These are phyloP conservation scores for Conus betulinus DNA, from an alignment of 1,140 invertebrate genomes.

Conservation along the genomic window DNA sequence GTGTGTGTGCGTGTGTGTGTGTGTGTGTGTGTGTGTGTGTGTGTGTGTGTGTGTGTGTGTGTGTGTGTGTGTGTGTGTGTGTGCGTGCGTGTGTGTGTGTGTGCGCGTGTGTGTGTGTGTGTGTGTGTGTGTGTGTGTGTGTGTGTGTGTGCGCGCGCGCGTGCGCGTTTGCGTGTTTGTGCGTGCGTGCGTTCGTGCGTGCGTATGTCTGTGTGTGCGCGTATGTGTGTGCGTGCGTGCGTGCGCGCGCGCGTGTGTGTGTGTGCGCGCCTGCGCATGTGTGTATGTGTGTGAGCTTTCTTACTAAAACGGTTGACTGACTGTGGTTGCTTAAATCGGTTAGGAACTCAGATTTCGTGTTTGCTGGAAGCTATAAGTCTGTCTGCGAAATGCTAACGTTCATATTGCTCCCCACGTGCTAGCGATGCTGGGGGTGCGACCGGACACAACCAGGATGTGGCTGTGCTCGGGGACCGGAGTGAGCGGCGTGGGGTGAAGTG, in stretches of 20 bases:
- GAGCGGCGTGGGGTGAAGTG: too few species aligned
- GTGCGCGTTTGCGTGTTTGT: too few species aligned
- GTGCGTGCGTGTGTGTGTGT: too few species aligned
- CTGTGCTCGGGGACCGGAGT: too few species aligned
- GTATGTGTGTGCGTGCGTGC: too few species aligned
- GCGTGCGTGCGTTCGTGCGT: too few species aligned
- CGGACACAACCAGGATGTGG: neutral
- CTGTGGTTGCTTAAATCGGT: neutral
- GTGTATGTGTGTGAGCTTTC: neutral
- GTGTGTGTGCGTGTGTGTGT: neutral
- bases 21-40: too few species aligned
- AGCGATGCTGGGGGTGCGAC: neutral
- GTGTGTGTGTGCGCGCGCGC: constrained; percentile 6
- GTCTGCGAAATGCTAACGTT: neutral
- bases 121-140: constrained; percentile 7
- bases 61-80: neutral
- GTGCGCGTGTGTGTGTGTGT: too few species aligned
- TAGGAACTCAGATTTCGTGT: neutral
- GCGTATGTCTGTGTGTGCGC: too few species aligned
- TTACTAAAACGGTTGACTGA: neutral
- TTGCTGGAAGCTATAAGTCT: neutral
- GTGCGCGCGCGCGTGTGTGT: too few species aligned
- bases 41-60: too few species aligned
- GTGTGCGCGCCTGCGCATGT: too few species aligned
- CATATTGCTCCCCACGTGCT: neutral